Evolutionary conservation across 1,140 invertebrate genomes (phyloP).

Genomic region (Papilio polyxenes): DNA sequence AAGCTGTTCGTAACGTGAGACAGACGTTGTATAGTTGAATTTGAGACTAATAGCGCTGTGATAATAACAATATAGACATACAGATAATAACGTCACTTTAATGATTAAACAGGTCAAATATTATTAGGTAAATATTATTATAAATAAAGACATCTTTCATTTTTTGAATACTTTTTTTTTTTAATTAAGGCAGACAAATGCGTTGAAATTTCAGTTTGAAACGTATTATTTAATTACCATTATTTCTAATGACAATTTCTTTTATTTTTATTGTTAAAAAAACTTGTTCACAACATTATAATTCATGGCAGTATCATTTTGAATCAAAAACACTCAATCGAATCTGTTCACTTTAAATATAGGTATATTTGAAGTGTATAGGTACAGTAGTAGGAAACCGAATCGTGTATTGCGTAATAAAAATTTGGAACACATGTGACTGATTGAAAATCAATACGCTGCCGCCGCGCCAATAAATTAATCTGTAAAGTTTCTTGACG

Average conservation of each 20-base stretch:
- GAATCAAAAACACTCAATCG: neutral
- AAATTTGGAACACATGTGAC: constrained; percentile 20
- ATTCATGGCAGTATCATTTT: neutral
- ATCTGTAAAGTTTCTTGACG: neutral
- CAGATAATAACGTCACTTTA: neutral
- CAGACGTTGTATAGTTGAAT: neutral
- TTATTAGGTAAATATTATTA: too few relatives aligned
- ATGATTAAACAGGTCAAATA: neutral
- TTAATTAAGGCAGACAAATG: too few relatives aligned
- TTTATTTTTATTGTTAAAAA: too few relatives aligned
- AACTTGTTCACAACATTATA: too few relatives aligned
- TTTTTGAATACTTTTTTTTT: too few relatives aligned
- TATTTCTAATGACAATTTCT: too few relatives aligned
- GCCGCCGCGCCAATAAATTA: neutral
- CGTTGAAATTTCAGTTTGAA: too few relatives aligned
- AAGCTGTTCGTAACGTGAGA: neutral
- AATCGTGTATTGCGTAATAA: constrained; percentile 4
- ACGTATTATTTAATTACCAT: too few relatives aligned
- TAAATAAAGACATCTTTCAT: neutral
- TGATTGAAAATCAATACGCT: constrained; percentile 20
- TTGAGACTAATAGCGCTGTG: neutral
- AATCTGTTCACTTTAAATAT: neutral
- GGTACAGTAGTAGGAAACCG: neutral
- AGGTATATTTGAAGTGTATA: neutral
- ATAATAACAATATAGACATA: neutral